A percentile compares a stretch with the other conserved stretches of the same genome.
Conservation (phyloP, 2,888 invertebrate genomes). For the Diaphora mendica region DNA sequence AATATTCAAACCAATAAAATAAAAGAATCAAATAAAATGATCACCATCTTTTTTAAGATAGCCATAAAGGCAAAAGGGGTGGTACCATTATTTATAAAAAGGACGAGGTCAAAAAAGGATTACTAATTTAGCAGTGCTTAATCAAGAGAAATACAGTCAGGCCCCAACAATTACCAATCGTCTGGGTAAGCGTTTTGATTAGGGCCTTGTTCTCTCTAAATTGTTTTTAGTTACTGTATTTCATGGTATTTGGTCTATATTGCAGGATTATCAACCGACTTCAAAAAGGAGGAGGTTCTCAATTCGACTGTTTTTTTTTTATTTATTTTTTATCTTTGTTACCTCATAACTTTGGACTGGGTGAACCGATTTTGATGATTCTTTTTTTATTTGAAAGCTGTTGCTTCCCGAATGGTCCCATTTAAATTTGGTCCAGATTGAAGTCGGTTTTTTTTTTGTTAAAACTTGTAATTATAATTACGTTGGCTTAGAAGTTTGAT, state of each 20-base stretch:
- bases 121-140: conserved; percentile 17
- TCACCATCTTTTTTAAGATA: conserved; percentile 4
- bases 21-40: not conserved
- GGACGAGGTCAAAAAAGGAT: conserved; percentile 11
- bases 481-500: too few species aligned
- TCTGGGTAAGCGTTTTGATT: conserved; percentile 20
- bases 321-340: too few species aligned
- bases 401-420: too few species aligned
- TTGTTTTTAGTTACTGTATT: conserved; percentile 10
- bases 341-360: too few species aligned
- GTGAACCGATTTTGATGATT: too few species aligned
- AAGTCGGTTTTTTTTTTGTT: too few species aligned
- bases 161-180: conserved; percentile 9
- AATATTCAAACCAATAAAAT: not conserved
- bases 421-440: too few species aligned
- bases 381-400: too few species aligned
- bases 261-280: not conserved
- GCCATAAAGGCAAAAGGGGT: not conserved
- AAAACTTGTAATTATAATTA: too few species aligned
- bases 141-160: conserved; percentile 14
- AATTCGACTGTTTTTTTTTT: too few species aligned
- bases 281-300: too few species aligned
- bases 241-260: not conserved
- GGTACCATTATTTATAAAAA: not conserved
- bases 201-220: conserved; percentile 15